Percentiles rank a stretch among this genome's conserved stretches.
Conservation (phyloP, 2,113 vertebrate species). For the Dolichotis patagonum region DNA sequence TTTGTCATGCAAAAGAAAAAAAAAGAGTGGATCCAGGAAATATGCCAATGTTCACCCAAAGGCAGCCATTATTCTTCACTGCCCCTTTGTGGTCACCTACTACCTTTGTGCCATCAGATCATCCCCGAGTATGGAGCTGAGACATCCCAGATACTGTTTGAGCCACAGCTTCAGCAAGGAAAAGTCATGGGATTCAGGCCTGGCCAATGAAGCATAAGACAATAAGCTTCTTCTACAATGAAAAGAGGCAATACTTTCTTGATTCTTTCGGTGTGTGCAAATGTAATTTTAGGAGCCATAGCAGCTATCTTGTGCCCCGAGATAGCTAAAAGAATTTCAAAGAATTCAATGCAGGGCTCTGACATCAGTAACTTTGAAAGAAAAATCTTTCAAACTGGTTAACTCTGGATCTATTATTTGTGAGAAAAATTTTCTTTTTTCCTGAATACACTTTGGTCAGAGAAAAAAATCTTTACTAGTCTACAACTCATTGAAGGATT, state of each 20-base stretch:
- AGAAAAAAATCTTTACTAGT: background rate
- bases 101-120: background rate
- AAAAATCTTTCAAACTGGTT: background rate
- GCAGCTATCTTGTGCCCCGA: background rate
- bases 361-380: background rate
- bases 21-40: background rate
- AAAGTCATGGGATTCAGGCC: background rate
- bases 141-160: background rate
- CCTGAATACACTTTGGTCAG: background rate
- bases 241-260: background rate
- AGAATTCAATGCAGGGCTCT: background rate
- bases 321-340: background rate
- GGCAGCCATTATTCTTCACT: background rate
- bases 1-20: background rate
- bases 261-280: background rate
- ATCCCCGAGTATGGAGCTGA: background rate
- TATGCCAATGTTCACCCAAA: background rate
- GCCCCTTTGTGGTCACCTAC: background rate
- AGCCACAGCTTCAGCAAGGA: background rate
- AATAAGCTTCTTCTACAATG: background rate
- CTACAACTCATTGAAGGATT: background rate
- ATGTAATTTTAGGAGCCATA: background rate
- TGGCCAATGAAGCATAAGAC: background rate
- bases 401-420: background rate
- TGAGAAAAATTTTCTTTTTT: conserved; percentile 5